A percentile compares a stretch with the other conserved stretches of the same genome.
phyloP scores from a whole-genome alignment of 2,888 invertebrate genomes.

The Diarsia dahlii region DNA sequence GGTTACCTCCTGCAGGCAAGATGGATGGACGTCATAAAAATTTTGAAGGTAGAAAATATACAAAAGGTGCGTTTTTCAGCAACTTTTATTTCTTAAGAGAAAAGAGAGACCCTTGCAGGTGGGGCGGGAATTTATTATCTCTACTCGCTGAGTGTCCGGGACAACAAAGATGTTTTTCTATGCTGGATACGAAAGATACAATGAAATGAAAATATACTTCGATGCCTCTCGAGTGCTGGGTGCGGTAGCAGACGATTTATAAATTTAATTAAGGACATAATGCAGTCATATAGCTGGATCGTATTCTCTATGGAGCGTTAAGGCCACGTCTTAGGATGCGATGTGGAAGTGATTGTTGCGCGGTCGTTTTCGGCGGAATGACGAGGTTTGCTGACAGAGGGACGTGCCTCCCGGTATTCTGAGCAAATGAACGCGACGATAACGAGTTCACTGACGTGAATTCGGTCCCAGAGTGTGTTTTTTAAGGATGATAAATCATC shows the following conservation, averaged over 20 bases:
- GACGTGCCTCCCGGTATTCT: too few species aligned
- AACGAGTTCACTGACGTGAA: too few species aligned
- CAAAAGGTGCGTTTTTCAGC: constrained; percentile 71
- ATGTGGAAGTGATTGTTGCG: background rate
- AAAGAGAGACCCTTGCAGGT: constrained; percentile 73
- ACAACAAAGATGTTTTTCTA: constrained; percentile 17
- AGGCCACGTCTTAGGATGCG: background rate
- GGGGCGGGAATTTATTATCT: constrained; percentile 73
- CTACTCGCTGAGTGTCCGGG: constrained; percentile 65
- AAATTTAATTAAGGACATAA: background rate
- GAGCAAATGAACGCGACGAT: background rate
- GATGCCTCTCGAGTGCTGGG: background rate
- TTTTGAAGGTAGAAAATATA: constrained; percentile 56
- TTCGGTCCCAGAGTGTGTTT: too few species aligned
- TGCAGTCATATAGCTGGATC: background rate
- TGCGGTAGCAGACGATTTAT: background rate
- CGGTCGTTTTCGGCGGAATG: background rate
- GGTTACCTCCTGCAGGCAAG: constrained; percentile 59
- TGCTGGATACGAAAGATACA: constrained; percentile 35
- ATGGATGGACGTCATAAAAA: constrained; percentile 65
- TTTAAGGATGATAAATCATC: too few species aligned
- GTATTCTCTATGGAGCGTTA: background rate
- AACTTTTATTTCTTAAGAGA: constrained; percentile 76
- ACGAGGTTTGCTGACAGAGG: background rate
- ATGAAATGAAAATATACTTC: background rate